Percentiles rank a stretch among this genome's conserved stretches.
phyloP scores from a whole-genome alignment of 1,140 invertebrate species.

The Tetramorium alpestre region DNA sequence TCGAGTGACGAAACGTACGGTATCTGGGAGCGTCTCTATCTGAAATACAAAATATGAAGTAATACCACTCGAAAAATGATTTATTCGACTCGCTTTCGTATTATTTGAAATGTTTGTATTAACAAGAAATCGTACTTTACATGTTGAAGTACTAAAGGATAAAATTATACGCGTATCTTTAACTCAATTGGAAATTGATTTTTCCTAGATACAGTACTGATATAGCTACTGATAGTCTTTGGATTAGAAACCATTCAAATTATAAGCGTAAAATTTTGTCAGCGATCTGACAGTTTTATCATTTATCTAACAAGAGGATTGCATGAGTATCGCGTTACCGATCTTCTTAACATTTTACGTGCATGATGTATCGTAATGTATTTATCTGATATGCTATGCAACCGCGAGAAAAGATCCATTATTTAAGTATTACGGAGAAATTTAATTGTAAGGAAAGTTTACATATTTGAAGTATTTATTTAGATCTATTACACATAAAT shows the following conservation, averaged over 20 bases:
- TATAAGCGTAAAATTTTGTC: constrained; percentile 7
- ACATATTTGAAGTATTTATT: neutral
- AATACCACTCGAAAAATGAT: neutral
- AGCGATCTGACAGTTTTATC: neutral
- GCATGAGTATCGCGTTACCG: constrained; percentile 16
- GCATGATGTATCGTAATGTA: constrained; percentile 3
- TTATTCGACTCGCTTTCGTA: neutral
- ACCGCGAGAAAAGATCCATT: constrained; percentile 10
- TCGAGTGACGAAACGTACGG: constrained; percentile 13
- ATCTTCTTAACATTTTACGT: constrained; percentile 5
- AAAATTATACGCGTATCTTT: neutral
- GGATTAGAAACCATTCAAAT: neutral
- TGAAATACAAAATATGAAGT: neutral
- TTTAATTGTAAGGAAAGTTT: constrained; percentile 22
- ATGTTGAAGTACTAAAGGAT: neutral
- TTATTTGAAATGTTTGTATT: neutral
- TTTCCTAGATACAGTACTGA: neutral
- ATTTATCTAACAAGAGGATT: constrained; percentile 8
- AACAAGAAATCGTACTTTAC: neutral
- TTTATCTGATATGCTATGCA: constrained; percentile 30
- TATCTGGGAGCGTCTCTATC: neutral
- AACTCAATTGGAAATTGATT: neutral
- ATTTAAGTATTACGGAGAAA: constrained; percentile 51
- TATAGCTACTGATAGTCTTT: neutral
- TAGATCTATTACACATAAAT: neutral